A percentile compares a stretch with the other conserved stretches of the same genome.
These are phyloP conservation scores for Drosophila bifasciata DNA, from an alignment of 1,140 invertebrate species.

Conservation along the genomic window DNA sequence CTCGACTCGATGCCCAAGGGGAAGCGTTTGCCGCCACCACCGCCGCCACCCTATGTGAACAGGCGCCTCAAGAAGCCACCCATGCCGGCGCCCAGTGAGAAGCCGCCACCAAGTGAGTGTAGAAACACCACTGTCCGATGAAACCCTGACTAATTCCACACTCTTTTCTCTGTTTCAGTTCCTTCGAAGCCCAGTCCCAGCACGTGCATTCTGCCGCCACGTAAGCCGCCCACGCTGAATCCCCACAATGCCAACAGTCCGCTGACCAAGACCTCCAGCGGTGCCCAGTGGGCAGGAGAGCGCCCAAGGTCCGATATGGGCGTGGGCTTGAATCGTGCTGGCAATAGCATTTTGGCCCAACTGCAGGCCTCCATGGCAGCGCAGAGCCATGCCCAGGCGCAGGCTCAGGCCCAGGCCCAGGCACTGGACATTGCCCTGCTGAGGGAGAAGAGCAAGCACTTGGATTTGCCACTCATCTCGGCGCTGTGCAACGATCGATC, in stretches of 20 bases:
- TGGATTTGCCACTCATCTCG: slow-evolving; percentile 94
- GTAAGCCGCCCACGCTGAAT: slow-evolving; percentile 72
- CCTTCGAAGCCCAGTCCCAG: slow-evolving; percentile 66
- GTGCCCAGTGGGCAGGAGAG: slow-evolving; percentile 79
- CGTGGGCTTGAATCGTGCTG: slow-evolving; percentile 45
- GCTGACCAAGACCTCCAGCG: slow-evolving; percentile 76
- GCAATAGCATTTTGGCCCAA: slow-evolving; percentile 76
- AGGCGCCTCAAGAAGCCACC: slow-evolving; percentile 78
- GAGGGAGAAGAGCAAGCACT: slow-evolving; percentile 93
- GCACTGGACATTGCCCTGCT: slow-evolving; percentile 91
- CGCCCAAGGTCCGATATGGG: slow-evolving; percentile 65
- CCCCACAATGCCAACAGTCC: slow-evolving; percentile 68
- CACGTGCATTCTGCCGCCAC: slow-evolving; percentile 58
- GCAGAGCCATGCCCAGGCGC: slow-evolving; percentile 22
- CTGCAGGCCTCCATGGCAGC: slow-evolving; percentile 71
- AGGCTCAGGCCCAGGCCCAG: slow-evolving; percentile 45
- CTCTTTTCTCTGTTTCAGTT: slow-evolving; percentile 43
- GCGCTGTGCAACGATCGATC: slow-evolving; percentile 95
- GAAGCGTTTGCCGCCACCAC: slow-evolving; percentile 90
- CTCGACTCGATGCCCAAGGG: slow-evolving; percentile 88
- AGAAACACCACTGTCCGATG: too few species aligned
- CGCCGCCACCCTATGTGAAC: slow-evolving; percentile 85
- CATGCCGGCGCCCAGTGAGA: slow-evolving; percentile 78
- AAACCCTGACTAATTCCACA: neutral
- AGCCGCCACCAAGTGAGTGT: slow-evolving; percentile 80